Base-by-base conservation (phyloP, 2,888 invertebrate species). In the Gortyna flavago region DNA sequence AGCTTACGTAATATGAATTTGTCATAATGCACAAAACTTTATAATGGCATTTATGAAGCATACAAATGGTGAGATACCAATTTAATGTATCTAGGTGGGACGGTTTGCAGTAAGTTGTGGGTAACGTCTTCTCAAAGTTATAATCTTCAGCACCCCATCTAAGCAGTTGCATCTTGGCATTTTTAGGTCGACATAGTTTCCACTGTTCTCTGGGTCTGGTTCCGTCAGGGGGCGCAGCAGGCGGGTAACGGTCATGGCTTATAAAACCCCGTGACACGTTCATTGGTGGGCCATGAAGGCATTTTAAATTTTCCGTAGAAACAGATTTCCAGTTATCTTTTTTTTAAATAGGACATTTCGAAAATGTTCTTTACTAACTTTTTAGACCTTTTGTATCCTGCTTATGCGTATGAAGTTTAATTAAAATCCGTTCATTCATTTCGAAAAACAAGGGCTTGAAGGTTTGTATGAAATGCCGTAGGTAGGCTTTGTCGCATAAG, bases 1-100 rank as follows among this genome's bases (percentile, higher is more conserved):
- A 32, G 72, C 62, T 81, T 85, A 59, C 35, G 59, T 85, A 81
- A 81, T 65, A 66, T 41, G 16, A 62, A 69, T 75, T 72, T 81
- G 48, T 75, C 62, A 32, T 70, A 80, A 29, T 51, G 59, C 51
- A 69, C 54, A 35, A 25, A 44, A 51, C 18, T 82, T 66, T 41
- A n/a, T 54, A 77, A 72, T 44, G 35, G n/a, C 29, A 35, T 69
- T 62, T 65, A 81, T 18, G 32, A 41, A 13, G 35, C 64, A 64
- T 54, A 35, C 18, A 72, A 64, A 79, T 79, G 78, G 8, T 18
- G 32, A 44, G 5, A 44, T 44, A 29, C 7, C 21, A 66, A 29
- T 29, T 44, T 18, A 66, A 66, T 44, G 29, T 29, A 11, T n/a
- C n/a, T n/a, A n/a, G 29, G 2, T 66, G 11, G 35, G 2, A 35